Evolutionary conservation across 2,888 invertebrate species (phyloP), one percentile per base, ranked within the genome.

Genomic region (Steinernema carpocapsae): DNA sequence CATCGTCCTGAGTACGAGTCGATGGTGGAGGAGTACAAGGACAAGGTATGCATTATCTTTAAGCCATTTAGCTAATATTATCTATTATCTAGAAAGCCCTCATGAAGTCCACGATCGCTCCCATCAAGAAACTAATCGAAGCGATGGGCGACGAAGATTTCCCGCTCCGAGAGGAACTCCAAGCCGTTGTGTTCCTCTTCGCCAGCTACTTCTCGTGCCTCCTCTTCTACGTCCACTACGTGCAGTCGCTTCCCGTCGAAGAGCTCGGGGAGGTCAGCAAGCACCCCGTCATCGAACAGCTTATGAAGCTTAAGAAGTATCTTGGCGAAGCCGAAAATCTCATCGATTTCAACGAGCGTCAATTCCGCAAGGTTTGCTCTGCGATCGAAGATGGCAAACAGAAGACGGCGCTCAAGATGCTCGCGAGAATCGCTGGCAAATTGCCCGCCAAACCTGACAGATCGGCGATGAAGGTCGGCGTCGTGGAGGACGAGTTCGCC

Each of bases 241-340:
- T 64, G 7, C 22, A 32, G 4, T 45, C 72, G 26, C 45, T 64
- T 0, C 29, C 64, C n/a, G 37, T 72, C 17, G 73, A 76, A 51
- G 70, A 72, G 19, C 70, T 77, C 32, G 64, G 46, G 10, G 42
- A 43, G 0, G 45, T 70, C 22, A 56, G 42, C 29, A 73, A 92
- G 82, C 97, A 97, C 90, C 96, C 97, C n/a, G 92, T 96, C 17
- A 91, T 94, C 56, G 93, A 93, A 87, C 91, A 94, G 78, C 90
- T 97, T 72, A 92, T 93, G 76, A 93, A 94, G 86, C 93, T 93
- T 85, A 88, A 88, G 82, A 88, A 89, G 64, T 64, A 64, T n/a
- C 19, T 64, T 26, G 29, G 29, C 29, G 64, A 64, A 3, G 64
- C 64, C 14, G 64, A 64, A n/a, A 64, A 14, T 32, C 32, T 64